Evolutionary conservation across 2,888 invertebrate genomes (phyloP).

Genomic region (Thumatha senex): DNA sequence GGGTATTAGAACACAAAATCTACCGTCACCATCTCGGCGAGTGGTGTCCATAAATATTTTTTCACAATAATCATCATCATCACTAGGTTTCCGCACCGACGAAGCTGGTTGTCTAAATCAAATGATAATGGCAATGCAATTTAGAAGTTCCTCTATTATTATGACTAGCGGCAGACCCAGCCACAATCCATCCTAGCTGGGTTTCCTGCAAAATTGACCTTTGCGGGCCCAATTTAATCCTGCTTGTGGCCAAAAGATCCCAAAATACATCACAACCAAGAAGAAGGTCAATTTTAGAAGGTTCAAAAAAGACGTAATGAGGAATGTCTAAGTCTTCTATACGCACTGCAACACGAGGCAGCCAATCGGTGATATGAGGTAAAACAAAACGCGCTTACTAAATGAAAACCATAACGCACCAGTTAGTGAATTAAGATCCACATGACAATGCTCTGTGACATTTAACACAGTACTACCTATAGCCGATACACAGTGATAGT

Average conservation of each 20-base stretch:
- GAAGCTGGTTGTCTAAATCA: not conserved
- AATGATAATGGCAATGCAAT: not conserved
- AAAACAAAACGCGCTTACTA: not conserved
- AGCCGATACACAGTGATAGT: not conserved
- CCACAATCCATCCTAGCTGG: not conserved
- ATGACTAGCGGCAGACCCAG: not conserved
- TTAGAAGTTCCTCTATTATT: not conserved
- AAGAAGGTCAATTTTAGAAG: not conserved
- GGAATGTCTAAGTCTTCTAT: not conserved
- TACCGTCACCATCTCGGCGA: slow-evolving; percentile 2
- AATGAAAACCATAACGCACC: no score
- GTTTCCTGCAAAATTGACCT: no score
- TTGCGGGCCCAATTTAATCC: no score
- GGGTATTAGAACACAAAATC: slow-evolving; percentile 8
- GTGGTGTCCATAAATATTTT: slow-evolving; percentile 3
- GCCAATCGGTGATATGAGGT: not conserved
- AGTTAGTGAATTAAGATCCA: not conserved
- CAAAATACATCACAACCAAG: no score
- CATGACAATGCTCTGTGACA: slow-evolving; percentile 16
- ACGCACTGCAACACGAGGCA: not conserved
- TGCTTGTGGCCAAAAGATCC: no score
- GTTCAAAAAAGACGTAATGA: not conserved
- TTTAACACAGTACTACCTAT: slow-evolving; percentile 9
- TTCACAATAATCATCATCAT: slow-evolving; percentile 8
- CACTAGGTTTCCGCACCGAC: not conserved